Evolutionary conservation across 2,113 vertebrate genomes (phyloP).

Genomic region (Pseudopipra pipra): DNA sequence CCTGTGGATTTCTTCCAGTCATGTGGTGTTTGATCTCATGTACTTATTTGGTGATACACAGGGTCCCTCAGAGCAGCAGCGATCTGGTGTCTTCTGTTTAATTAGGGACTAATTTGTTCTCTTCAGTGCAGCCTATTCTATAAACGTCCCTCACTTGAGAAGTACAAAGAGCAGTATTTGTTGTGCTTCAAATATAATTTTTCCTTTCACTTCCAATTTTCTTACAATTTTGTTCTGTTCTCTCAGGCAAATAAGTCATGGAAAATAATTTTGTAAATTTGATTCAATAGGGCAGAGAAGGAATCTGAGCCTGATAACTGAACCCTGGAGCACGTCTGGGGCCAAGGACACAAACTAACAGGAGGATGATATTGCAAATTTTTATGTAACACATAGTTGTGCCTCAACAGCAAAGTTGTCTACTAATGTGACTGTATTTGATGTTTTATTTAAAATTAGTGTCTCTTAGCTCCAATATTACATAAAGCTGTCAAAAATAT

Average conservation of each 20-base stretch:
- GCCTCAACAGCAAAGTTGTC: background rate
- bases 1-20: background rate
- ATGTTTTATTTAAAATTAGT: constrained; percentile 26
- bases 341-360: background rate
- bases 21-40: background rate
- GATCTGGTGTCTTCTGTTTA: background rate
- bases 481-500: background rate
- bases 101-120: background rate
- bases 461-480: background rate
- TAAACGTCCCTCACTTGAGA: background rate
- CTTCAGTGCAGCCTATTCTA: background rate
- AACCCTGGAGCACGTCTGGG: background rate
- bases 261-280: background rate
- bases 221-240: background rate
- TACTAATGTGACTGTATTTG: background rate
- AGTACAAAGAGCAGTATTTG: background rate
- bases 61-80: background rate
- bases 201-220: background rate
- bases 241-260: background rate
- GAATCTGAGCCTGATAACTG: background rate
- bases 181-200: background rate
- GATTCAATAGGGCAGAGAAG: background rate
- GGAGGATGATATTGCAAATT: background rate
- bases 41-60: background rate
- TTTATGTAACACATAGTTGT: background rate